Evolutionary conservation across 1,140 invertebrate genomes (phyloP), one percentile per base, ranked within the genome.

Genomic region (Caenorhabditis latens): DNA sequence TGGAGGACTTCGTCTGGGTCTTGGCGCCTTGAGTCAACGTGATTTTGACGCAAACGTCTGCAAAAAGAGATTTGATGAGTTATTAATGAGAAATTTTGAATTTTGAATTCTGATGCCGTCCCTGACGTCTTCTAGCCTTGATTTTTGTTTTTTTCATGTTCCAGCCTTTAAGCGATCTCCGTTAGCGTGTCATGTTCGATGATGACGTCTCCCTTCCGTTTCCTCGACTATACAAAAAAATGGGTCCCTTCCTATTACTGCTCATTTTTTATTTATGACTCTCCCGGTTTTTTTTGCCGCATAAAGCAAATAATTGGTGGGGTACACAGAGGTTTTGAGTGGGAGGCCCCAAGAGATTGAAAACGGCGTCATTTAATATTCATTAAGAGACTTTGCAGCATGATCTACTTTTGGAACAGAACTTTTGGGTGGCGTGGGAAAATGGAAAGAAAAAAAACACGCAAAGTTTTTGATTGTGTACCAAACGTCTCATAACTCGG

Each of bases 41-140:
- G 75, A 91, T 91, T 46, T 90, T 90, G 24, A 91, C 88, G 85
- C 90, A 91, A 40, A 91, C 90, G 89, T 89, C 89, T 89, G 88
- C 19, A 89, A 87, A 40, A 84, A 40, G 53, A 46, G 32, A 1
- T 7, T 48, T 46, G 40, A 40, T 63, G 9, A 32, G 16, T 84
- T 71, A 40, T 53, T 50, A 14, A n/a, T 53, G 11, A 2, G 14
- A 58, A 58, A 21, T 21, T 58, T 21, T 58, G n/a, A 21, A 58
- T 58, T 21, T 21, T n/a, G 9, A 13, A 53, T 13, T 53, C 16
- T 53, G 55, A 58, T 58, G 55, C 14, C 55, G 55, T 58, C 9
- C 19, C 11, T 71, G 40, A 71, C 16, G 42, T 43, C 21, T 63
- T 63, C 58, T 63, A 42, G 61, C 1, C 21, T 11, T 63, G 7